These are phyloP conservation scores for Sthenelais limicola DNA, from an alignment of 2,888 invertebrate species.

Conservation along the genomic window DNA sequence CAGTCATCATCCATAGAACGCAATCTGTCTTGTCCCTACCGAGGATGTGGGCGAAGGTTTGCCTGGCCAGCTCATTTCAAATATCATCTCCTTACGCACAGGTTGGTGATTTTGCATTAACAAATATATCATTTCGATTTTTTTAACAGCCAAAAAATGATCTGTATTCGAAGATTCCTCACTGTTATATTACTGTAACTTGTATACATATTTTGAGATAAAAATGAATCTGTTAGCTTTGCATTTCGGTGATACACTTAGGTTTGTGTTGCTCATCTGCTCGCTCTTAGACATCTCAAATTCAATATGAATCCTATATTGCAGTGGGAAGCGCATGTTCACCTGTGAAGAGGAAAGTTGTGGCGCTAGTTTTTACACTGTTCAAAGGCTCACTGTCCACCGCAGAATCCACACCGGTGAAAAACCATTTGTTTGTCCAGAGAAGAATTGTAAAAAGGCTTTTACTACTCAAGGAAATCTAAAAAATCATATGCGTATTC, in stretches of 20 bases:
- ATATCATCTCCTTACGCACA: constrained; percentile 67
- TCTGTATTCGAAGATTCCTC: too few relatives aligned
- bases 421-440: constrained; percentile 57
- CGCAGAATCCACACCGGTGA: constrained; percentile 59
- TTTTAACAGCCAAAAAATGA: too few relatives aligned
- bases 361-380: constrained; percentile 61
- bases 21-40: constrained; percentile 4
- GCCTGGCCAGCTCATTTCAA: constrained; percentile 65
- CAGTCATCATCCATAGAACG: background rate
- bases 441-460: constrained; percentile 53
- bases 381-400: constrained; percentile 62
- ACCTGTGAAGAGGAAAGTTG: constrained; percentile 57
- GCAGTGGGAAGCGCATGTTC: constrained; percentile 66
- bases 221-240: too few relatives aligned
- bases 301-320: background rate
- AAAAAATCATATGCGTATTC: constrained; percentile 57
- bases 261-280: background rate
- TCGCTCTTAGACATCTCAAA: background rate
- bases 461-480: constrained; percentile 60
- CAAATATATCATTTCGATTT: too few relatives aligned
- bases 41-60: constrained; percentile 55
- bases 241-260: background rate
- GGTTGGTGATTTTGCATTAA: constrained; percentile 54
- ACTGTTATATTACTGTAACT: too few relatives aligned
- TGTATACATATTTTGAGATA: too few relatives aligned